Percentiles rank a stretch among this genome's conserved stretches.
Evolutionary conservation across 2,888 invertebrate species (phyloP).

Genomic region (Amphipyra tragopoginis): DNA sequence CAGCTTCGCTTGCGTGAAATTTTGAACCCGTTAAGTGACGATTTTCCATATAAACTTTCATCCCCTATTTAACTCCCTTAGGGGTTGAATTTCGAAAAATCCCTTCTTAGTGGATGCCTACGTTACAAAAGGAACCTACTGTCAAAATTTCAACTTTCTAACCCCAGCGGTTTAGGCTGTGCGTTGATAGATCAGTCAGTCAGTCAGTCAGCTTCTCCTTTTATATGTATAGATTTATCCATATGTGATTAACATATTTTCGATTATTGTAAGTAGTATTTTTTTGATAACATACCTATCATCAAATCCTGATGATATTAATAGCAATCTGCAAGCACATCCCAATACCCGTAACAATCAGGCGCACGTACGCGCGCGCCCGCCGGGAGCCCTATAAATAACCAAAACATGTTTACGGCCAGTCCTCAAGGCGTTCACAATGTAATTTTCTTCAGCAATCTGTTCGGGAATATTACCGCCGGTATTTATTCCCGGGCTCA

Average conservation of each 20-base stretch:
- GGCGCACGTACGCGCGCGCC: constrained; percentile 8
- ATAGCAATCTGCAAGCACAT: constrained; percentile 27
- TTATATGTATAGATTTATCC: too few species aligned
- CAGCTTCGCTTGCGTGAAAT: too few species aligned
- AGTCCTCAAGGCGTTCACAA: constrained; percentile 64
- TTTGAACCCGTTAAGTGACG: too few species aligned
- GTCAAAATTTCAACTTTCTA: too few species aligned
- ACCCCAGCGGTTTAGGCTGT: too few species aligned
- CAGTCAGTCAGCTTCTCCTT: too few species aligned
- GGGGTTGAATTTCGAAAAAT: too few species aligned
- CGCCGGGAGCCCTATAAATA: constrained; percentile 58
- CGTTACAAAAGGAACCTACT: too few species aligned
- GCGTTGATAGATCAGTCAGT: too few species aligned
- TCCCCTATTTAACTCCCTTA: too few species aligned
- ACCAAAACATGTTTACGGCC: constrained; percentile 70
- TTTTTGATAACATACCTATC: constrained; percentile 9
- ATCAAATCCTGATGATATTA: constrained; percentile 32
- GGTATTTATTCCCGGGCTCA: constrained; percentile 83
- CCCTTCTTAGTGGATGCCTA: too few species aligned
- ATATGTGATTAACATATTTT: constrained; percentile 8
- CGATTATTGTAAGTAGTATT: constrained; percentile 17
- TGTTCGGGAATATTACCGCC: constrained; percentile 73
- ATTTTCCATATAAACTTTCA: too few species aligned
- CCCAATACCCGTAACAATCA: constrained; percentile 42
- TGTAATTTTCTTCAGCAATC: constrained; percentile 76